Conservation (phyloP, 2,113 vertebrate genomes). For the Pogonocichla stellata region DNA sequence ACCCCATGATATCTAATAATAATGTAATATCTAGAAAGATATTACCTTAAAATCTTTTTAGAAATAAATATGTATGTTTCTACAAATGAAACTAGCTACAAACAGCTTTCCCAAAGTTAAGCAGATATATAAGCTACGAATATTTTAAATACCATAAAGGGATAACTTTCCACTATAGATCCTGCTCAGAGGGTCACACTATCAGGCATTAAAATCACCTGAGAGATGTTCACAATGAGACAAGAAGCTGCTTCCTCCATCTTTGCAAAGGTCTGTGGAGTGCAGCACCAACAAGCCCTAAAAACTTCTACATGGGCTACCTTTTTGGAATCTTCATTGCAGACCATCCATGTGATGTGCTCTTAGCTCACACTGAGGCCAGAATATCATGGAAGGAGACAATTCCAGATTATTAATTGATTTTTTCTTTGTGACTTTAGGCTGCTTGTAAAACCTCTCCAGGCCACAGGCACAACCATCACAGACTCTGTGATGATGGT, state of each 20-base stretch:
- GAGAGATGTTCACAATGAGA: not conserved
- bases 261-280: not conserved
- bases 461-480: not conserved
- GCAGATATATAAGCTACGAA: not conserved
- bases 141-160: not conserved
- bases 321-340: not conserved
- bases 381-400: not conserved
- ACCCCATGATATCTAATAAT: accelerated
- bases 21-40: no score
- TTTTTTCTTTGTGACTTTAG: not conserved
- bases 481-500: not conserved
- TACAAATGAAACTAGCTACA: not conserved
- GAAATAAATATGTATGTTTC: not conserved
- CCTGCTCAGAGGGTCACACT: not conserved
- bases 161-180: not conserved
- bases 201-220: not conserved
- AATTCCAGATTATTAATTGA: not conserved
- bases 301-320: not conserved
- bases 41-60: not conserved
- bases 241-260: not conserved
- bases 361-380: not conserved
- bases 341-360: accelerated
- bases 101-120: not conserved
- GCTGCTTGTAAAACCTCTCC: not conserved
- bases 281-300: not conserved